These are phyloP conservation scores for Theocolax elegans DNA, from an alignment of 1,140 invertebrate species.

Conservation along the genomic window DNA sequence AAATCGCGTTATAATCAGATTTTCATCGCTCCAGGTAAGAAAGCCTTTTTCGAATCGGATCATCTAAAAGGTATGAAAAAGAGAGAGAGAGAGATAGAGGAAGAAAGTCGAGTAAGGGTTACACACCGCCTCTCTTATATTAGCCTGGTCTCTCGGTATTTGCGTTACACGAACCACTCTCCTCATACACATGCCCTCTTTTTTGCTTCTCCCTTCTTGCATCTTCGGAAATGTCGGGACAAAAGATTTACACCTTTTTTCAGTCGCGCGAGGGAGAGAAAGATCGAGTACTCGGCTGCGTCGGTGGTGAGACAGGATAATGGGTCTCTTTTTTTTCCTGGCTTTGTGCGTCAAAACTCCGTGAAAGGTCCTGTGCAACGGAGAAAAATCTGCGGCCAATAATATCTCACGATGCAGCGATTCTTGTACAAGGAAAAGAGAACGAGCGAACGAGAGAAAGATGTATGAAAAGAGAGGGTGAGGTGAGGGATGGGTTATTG, in stretches of 20 bases:
- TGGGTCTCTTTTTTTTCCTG: constrained; percentile 47
- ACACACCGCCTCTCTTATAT: constrained; percentile 41
- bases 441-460: background rate
- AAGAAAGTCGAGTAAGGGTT: constrained; percentile 47
- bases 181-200: background rate
- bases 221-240: background rate
- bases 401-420: constrained; percentile 47
- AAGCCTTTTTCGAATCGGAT: constrained; percentile 49
- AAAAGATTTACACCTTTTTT: constrained; percentile 57
- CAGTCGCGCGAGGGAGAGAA: constrained; percentile 14
- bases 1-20: background rate
- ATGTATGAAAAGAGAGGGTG: background rate
- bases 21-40: background rate
- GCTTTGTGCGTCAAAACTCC: constrained; percentile 51
- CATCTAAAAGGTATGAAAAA: constrained; percentile 39
- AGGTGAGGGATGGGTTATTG: background rate
- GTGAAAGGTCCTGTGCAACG: constrained; percentile 52
- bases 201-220: background rate
- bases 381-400: constrained; percentile 55
- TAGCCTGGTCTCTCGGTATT: constrained; percentile 21
- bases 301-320: constrained; percentile 51
- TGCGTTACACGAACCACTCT: background rate
- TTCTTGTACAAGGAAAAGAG: background rate
- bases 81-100: too few species aligned
- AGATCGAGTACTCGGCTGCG: constrained; percentile 15